phyloP scores from a whole-genome alignment of 64 coral and sea anemone genomes.

The Hydrozoanthus tunicans region DNA sequence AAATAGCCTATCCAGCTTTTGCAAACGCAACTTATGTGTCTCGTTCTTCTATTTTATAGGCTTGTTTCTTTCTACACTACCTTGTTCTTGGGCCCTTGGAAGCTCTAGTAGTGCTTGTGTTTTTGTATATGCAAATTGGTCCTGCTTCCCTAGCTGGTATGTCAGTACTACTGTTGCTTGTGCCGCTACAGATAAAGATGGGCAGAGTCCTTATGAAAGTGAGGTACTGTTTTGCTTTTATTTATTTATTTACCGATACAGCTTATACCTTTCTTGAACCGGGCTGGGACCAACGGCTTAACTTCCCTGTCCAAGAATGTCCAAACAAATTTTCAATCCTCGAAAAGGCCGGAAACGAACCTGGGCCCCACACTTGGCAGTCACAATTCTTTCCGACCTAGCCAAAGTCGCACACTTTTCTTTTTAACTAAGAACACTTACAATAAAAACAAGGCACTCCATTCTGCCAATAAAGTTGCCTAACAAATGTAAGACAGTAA shows the following conservation, averaged over 20 bases:
- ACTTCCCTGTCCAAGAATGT: too few relatives aligned
- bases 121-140: slow-evolving; percentile 61
- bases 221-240: slow-evolving; percentile 20
- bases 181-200: slow-evolving; percentile 71
- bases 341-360: too few relatives aligned
- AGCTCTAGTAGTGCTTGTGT: slow-evolving; percentile 35
- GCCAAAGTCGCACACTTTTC: too few relatives aligned
- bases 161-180: slow-evolving; percentile 56
- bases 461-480: too few relatives aligned
- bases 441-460: too few relatives aligned
- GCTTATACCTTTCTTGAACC: neutral
- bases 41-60: slow-evolving; percentile 10
- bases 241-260: neutral
- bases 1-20: neutral
- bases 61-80: slow-evolving; percentile 69
- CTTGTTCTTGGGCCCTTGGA: slow-evolving; percentile 66
- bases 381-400: too few relatives aligned
- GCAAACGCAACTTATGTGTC: too few relatives aligned
- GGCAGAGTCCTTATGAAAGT: slow-evolving; percentile 65
- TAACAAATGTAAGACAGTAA: too few relatives aligned
- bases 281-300: too few relatives aligned
- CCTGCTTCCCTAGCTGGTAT: slow-evolving; percentile 45
- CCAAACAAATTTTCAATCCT: too few relatives aligned
- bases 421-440: too few relatives aligned
- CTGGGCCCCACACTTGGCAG: too few relatives aligned